Evolutionary conservation across 2,113 vertebrate genomes (phyloP).

Genomic region (Macrotis lagotis): DNA sequence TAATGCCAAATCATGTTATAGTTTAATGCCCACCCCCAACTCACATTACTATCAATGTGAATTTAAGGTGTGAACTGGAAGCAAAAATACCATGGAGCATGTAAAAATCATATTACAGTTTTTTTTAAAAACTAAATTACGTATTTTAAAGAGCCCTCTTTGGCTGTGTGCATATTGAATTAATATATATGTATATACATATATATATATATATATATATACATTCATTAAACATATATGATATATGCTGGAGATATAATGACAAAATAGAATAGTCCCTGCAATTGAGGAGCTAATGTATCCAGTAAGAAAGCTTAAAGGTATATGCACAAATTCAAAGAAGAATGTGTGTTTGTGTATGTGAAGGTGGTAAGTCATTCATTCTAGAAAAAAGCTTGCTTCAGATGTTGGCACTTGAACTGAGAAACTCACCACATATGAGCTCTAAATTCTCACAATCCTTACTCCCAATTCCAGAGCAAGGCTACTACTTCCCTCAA

Average conservation of each 20-base stretch:
- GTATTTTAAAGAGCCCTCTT: conserved; percentile 29
- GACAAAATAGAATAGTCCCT: not conserved
- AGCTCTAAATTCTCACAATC: not conserved
- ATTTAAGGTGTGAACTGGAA: conserved; percentile 69
- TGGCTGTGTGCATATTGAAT: not conserved
- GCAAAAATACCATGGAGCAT: conserved; percentile 68
- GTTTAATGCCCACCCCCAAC: conserved; percentile 58
- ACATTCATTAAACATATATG: not conserved
- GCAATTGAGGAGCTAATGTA: not conserved
- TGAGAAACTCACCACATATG: not conserved
- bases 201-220: too few species aligned
- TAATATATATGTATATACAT: too few species aligned
- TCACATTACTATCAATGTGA: conserved; percentile 68
- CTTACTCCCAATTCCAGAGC: not conserved
- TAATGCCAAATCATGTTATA: conserved; percentile 71
- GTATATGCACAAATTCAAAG: not conserved
- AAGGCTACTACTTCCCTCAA: not conserved
- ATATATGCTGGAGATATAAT: not conserved
- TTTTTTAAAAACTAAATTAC: conserved; percentile 40
- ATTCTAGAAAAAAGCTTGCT: not conserved
- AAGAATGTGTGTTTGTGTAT: not conserved
- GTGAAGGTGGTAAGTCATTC: not conserved
- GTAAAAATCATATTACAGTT: conserved; percentile 53
- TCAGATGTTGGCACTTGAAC: not conserved
- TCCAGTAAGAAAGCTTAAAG: not conserved